Conservation (phyloP, 2,888 invertebrate species). For the Eupeodes luniger region DNA sequence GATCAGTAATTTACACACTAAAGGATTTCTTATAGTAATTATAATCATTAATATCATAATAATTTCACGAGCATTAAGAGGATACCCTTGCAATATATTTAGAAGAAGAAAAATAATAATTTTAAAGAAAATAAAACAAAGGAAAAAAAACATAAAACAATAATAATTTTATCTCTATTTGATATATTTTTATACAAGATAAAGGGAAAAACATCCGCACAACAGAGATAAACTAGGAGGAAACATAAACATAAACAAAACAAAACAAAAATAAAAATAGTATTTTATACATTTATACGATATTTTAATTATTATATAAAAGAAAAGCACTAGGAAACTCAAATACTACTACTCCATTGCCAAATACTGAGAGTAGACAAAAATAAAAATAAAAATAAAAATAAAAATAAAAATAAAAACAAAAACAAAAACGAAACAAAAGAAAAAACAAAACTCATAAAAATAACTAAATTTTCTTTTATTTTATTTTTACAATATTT, state of each 20-base stretch:
- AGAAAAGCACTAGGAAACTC: slow-evolving; percentile 69
- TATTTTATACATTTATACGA: slow-evolving; percentile 72
- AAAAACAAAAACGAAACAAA: no score
- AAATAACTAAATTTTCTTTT: slow-evolving; percentile 19
- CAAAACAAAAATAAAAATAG: slow-evolving; percentile 49
- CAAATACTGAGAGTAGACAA: slow-evolving; percentile 67
- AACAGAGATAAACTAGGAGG: slow-evolving; percentile 63
- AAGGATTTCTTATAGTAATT: slow-evolving; percentile 65
- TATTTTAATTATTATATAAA: slow-evolving; percentile 48
- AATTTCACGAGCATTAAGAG: slow-evolving; percentile 69
- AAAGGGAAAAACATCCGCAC: slow-evolving; percentile 64
- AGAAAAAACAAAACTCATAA: slow-evolving; percentile 34
- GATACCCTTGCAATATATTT: slow-evolving; percentile 72
- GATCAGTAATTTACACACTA: slow-evolving; percentile 46
- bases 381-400: slow-evolving; percentile 6
- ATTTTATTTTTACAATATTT: not conserved
- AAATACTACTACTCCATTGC: slow-evolving; percentile 72
- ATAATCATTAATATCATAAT: slow-evolving; percentile 70
- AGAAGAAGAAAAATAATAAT: slow-evolving; percentile 63
- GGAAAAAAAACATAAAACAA: slow-evolving; percentile 44
- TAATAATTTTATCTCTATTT: slow-evolving; percentile 73
- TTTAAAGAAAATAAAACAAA: slow-evolving; percentile 35
- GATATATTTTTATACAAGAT: slow-evolving; percentile 75
- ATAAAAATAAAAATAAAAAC: no score
- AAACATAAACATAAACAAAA: not conserved